These are phyloP conservation scores for Oreonectes daqikongensis DNA, from an alignment of 2,797 vertebrate genomes.

Conservation along the genomic window DNA sequence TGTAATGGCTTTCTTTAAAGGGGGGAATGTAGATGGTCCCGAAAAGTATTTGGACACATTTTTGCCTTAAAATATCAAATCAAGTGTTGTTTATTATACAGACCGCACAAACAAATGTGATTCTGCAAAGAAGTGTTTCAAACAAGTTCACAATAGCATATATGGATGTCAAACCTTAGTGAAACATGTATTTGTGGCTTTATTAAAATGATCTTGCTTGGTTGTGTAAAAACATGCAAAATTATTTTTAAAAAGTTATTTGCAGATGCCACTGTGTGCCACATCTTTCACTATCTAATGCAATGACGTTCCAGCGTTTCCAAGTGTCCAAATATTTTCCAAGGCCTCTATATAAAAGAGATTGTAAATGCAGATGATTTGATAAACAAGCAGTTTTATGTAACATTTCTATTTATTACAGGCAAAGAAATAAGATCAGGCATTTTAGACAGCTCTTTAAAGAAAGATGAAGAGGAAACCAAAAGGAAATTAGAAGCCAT, in stretches of 20 bases:
- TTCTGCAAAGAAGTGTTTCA: too few relatives aligned
- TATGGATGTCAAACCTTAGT: too few relatives aligned
- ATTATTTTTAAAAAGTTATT: not conserved
- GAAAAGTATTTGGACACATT: not conserved
- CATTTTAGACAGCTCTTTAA: not conserved
- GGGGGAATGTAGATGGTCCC: not conserved
- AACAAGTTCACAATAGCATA: too few relatives aligned
- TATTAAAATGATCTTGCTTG: not conserved
- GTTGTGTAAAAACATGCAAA: not conserved
- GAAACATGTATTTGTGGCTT: too few relatives aligned
- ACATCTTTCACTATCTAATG: not conserved
- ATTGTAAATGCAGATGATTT: not conserved
- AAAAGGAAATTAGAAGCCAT: not conserved
- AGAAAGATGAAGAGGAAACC: not conserved
- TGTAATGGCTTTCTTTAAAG: not conserved
- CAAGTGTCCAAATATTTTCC: not conserved
- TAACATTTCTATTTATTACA: not conserved
- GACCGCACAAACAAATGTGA: not conserved
- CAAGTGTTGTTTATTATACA: not conserved
- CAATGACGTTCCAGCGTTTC: not conserved
- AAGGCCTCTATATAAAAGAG: not conserved
- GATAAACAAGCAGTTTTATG: not conserved
- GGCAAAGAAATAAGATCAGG: not conserved
- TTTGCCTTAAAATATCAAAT: not conserved
- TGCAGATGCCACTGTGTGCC: not conserved